These are phyloP conservation scores for Halichoerus grypus DNA, from an alignment of 2,113 vertebrate genomes.

Conservation along the genomic window DNA sequence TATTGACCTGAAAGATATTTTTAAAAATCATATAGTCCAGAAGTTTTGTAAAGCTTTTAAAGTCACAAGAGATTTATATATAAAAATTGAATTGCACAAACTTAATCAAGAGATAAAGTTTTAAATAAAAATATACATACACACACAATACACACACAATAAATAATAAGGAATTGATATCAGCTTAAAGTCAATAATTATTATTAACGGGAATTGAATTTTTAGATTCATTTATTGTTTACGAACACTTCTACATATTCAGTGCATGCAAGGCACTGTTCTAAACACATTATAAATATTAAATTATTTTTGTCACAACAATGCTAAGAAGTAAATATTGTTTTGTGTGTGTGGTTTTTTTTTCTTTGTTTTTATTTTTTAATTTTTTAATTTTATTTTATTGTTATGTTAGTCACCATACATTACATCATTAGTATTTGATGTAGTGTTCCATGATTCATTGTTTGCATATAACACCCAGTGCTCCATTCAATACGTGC, in stretches of 20 bases:
- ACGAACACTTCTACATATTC: background rate
- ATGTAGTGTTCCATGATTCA: too few relatives aligned
- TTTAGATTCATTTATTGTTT: background rate
- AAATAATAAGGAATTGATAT: slow-evolving; percentile 1
- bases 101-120: background rate
- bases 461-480: too few relatives aligned
- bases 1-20: background rate
- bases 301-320: slow-evolving; percentile 8
- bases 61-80: background rate
- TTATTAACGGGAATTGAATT: background rate
- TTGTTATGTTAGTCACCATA: too few relatives aligned
- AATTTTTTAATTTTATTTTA: too few relatives aligned
- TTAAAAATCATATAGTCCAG: slow-evolving; percentile 4
- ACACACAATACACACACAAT: background rate
- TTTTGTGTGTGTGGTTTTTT: too few relatives aligned
- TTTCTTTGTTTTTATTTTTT: too few relatives aligned
- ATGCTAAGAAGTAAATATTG: background rate
- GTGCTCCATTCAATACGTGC: too few relatives aligned
- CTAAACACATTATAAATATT: slow-evolving; percentile 8
- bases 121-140: background rate
- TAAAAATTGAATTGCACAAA: slow-evolving; percentile 27
- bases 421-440: too few relatives aligned
- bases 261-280: background rate
- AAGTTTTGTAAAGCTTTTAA: slow-evolving; percentile 35
- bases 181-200: background rate